Evolutionary conservation across 2,113 vertebrate genomes (phyloP).

Genomic region (Cyphomyrus discorhynchus): DNA sequence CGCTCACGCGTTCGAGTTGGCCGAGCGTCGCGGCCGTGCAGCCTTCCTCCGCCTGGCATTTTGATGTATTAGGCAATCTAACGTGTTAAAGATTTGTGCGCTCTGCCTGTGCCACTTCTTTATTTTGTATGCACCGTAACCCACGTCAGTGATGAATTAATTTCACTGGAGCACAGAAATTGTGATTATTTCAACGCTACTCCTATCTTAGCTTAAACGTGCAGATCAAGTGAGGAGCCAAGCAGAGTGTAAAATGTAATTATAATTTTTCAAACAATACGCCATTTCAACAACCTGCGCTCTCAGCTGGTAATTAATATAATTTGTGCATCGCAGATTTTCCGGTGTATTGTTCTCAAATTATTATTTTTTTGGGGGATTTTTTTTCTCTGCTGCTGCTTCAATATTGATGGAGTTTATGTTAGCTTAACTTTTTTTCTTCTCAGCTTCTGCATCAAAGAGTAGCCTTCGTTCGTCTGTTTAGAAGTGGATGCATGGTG

Average conservation of each 20-base stretch:
- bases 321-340: constrained; percentile 54
- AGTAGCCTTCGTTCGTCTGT: constrained; percentile 1
- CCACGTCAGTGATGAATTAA: constrained; percentile 86
- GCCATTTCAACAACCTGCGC: constrained; percentile 52
- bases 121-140: constrained; percentile 72
- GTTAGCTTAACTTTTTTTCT: not conserved
- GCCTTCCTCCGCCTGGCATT: constrained; percentile 67
- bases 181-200: constrained; percentile 74
- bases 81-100: constrained; percentile 70
- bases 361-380: not conserved
- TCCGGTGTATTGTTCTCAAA: constrained; percentile 14
- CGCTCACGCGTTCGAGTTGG: not conserved
- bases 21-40: not conserved
- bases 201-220: constrained; percentile 61
- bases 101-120: constrained; percentile 55
- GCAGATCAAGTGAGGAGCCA: constrained; percentile 47
- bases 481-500: constrained; percentile 26
- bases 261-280: constrained; percentile 41
- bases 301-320: constrained; percentile 52
- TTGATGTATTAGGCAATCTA: constrained; percentile 93
- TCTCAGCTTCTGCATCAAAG: not conserved
- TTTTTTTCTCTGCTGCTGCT: constrained; percentile 20
- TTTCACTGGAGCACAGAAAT: constrained; percentile 78
- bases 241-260: constrained; percentile 57
- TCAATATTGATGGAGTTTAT: constrained; percentile 9